Percentiles rank a stretch among this genome's conserved stretches.
These are phyloP conservation scores for Microhierax caerulescens DNA, from an alignment of 2,797 vertebrate genomes.

Conservation along the genomic window DNA sequence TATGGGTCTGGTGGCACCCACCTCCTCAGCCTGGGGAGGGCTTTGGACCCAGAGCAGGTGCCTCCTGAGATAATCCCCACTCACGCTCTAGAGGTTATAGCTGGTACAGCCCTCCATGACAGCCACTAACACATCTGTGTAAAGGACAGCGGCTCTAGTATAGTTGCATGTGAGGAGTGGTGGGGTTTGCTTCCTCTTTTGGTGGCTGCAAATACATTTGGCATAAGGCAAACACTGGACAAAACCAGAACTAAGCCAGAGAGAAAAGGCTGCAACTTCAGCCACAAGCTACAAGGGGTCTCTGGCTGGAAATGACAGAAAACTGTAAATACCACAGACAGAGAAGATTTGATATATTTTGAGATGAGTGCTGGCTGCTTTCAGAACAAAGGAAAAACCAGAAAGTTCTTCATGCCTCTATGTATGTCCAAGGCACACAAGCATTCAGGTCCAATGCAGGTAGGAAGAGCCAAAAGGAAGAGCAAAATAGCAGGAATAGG, in stretches of 20 bases:
- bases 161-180: not conserved
- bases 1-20: accelerated
- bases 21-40: not conserved
- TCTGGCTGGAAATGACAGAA: not conserved
- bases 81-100: not conserved
- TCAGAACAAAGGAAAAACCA: not conserved
- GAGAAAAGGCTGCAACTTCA: not conserved
- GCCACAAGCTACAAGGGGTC: not conserved
- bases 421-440: not conserved
- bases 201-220: not conserved
- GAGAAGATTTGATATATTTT: not conserved
- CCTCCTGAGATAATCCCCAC: not conserved
- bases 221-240: not conserved
- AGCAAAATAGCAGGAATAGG: not conserved
- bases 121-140: not conserved
- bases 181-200: not conserved
- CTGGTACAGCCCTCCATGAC: not conserved
- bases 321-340: not conserved
- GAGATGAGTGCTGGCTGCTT: not conserved
- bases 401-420: not conserved
- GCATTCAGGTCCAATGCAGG: not conserved
- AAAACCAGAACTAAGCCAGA: not conserved
- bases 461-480: not conserved
- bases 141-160: not conserved
- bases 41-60: not conserved